Evolutionary conservation across 1,140 invertebrate species (phyloP).

Genomic region (Campoletis sonorensis): DNA sequence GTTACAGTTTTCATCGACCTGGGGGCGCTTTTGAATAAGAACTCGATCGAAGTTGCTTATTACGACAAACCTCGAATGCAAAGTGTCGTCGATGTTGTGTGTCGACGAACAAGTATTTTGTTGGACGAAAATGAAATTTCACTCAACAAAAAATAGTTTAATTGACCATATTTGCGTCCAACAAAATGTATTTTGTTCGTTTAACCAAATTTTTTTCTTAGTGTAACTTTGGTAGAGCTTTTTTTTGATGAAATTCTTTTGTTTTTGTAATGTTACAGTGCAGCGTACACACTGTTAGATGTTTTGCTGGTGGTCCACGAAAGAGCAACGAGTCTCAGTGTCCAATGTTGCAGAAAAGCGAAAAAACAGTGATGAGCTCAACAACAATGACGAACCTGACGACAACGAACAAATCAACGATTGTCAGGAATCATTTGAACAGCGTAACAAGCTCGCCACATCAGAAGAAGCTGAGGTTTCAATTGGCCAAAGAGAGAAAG

Average conservation of each 20-base stretch:
- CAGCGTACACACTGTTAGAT: conserved; percentile 78
- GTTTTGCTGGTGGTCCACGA: conserved; percentile 80
- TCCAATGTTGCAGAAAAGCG: conserved; percentile 80
- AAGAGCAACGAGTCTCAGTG: conserved; percentile 86
- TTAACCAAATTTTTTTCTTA: too few relatives aligned
- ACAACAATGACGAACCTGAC: conserved; percentile 42
- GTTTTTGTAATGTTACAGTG: conserved; percentile 79
- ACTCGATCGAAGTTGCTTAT: too few relatives aligned
- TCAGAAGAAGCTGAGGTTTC: conserved; percentile 87
- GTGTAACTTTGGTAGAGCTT: too few relatives aligned
- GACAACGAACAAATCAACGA: conserved; percentile 64
- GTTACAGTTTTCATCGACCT: neutral
- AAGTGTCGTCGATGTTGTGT: too few relatives aligned
- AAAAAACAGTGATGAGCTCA: conserved; percentile 60
- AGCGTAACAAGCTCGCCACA: conserved; percentile 73
- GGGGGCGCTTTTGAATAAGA: too few relatives aligned
- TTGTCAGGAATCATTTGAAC: conserved; percentile 71
- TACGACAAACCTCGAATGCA: too few relatives aligned
- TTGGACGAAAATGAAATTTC: too few relatives aligned
- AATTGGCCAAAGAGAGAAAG: conserved; percentile 92
- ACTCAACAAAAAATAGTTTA: too few relatives aligned
- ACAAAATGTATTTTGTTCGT: too few relatives aligned
- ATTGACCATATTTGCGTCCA: too few relatives aligned
- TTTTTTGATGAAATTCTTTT: conserved; percentile 9
- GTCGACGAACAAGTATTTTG: too few relatives aligned